Conservation (phyloP, 2,888 invertebrate genomes). For the Dryococelus australis region DNA sequence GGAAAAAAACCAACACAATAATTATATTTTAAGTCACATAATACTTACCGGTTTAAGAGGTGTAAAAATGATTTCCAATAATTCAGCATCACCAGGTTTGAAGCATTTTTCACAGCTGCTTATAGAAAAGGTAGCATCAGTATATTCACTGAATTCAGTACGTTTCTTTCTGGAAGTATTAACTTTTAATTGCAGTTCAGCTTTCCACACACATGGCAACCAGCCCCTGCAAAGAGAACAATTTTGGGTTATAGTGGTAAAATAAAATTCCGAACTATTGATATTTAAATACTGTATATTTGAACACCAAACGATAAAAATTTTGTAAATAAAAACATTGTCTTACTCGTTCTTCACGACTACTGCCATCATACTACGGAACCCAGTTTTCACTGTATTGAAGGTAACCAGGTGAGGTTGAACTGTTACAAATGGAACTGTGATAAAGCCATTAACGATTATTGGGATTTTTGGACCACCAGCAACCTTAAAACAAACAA, state of each 20-base stretch:
- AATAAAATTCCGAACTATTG: background rate
- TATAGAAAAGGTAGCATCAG: slow-evolving; percentile 51
- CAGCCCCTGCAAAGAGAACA: slow-evolving; percentile 28
- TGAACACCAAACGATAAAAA: background rate
- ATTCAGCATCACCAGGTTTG: slow-evolving; percentile 61
- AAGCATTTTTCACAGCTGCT: slow-evolving; percentile 57
- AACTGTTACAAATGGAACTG: slow-evolving; percentile 64
- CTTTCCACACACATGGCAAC: slow-evolving; percentile 35
- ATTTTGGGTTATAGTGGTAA: background rate
- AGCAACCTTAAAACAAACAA: slow-evolving; percentile 58
- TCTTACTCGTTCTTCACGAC: slow-evolving; percentile 61
- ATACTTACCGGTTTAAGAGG: slow-evolving; percentile 59
- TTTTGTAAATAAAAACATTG: background rate
- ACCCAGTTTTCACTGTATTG: slow-evolving; percentile 66
- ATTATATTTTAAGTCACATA: background rate
- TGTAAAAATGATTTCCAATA: slow-evolving; percentile 66
- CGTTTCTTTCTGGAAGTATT: slow-evolving; percentile 41
- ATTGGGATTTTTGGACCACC: slow-evolving; percentile 68
- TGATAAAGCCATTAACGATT: slow-evolving; percentile 64
- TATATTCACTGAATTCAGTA: background rate
- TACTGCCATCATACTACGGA: slow-evolving; percentile 64
- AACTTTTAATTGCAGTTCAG: slow-evolving; percentile 37
- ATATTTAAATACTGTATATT: background rate
- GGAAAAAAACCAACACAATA: too few species aligned
- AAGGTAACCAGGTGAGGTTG: slow-evolving; percentile 62